These are phyloP conservation scores for Harmothoe impar DNA, from an alignment of 2,888 invertebrate genomes.

Conservation along the genomic window DNA sequence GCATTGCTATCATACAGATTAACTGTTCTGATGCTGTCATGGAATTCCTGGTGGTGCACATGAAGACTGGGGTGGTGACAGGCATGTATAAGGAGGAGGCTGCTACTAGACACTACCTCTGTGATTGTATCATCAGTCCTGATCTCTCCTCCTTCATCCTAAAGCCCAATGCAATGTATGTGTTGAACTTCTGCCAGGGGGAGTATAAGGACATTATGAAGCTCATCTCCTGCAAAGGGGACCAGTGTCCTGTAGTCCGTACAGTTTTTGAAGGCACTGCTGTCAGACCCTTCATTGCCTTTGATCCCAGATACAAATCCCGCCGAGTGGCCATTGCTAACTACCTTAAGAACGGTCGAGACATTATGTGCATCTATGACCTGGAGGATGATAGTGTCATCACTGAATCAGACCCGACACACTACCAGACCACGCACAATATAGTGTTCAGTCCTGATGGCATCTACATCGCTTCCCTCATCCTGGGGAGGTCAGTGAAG, in stretches of 20 bases:
- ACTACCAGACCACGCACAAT: constrained; percentile 73
- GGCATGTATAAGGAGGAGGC: constrained; percentile 71
- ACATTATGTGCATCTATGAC: constrained; percentile 71
- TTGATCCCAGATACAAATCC: constrained; percentile 71
- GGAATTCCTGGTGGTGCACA: constrained; percentile 73
- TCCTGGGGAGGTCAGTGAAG: constrained; percentile 72
- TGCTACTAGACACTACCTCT: constrained; percentile 71
- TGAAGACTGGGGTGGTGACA: constrained; percentile 72
- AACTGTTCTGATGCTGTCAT: constrained; percentile 66
- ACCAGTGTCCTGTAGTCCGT: constrained; percentile 69
- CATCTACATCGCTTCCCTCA: constrained; percentile 71
- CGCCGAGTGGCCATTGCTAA: constrained; percentile 72
- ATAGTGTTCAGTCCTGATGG: constrained; percentile 72
- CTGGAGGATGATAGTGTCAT: constrained; percentile 69
- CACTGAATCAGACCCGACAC: constrained; percentile 66
- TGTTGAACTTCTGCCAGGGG: constrained; percentile 72
- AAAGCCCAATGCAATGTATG: constrained; percentile 74
- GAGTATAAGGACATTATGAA: constrained; percentile 72
- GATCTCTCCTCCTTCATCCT: constrained; percentile 72
- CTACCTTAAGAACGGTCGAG: constrained; percentile 69
- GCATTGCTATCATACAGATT: constrained; percentile 70
- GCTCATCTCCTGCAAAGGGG: constrained; percentile 71
- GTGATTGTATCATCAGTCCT: constrained; percentile 73
- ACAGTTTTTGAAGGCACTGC: constrained; percentile 70
- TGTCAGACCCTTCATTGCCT: constrained; percentile 71